These are phyloP conservation scores for Halyomorpha halys DNA, from an alignment of 1,140 invertebrate genomes.

Conservation along the genomic window DNA sequence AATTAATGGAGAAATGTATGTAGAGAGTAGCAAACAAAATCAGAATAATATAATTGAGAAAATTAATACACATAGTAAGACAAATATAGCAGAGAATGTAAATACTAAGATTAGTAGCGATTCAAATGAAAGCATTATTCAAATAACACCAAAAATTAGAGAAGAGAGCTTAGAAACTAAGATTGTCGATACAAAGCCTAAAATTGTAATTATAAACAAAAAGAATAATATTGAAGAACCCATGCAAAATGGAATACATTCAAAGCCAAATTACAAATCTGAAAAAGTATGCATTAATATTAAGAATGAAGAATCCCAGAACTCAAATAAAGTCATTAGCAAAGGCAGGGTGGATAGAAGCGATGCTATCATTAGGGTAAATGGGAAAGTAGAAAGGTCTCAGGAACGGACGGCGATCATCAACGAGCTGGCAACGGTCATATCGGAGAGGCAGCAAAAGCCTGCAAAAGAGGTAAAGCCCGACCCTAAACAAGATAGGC, in stretches of 20 bases:
- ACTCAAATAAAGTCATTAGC: background rate
- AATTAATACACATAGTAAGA: no score
- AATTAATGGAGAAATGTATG: no score
- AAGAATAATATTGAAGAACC: conserved; percentile 14
- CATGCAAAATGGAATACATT: background rate
- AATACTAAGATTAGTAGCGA: no score
- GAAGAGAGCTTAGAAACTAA: no score
- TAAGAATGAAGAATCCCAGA: background rate
- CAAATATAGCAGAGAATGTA: no score
- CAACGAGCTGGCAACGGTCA: conserved; percentile 16
- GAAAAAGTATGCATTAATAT: background rate
- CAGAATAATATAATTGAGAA: no score
- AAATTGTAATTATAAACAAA: background rate
- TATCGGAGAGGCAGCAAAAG: background rate
- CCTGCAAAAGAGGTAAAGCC: conserved; percentile 5
- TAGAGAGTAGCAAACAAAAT: no score
- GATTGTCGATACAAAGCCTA: no score
- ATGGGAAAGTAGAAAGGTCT: conserved; percentile 4
- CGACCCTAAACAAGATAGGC: background rate
- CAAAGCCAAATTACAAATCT: background rate
- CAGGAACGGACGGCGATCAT: conserved; percentile 12
- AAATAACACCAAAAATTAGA: no score
- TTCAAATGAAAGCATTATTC: no score
- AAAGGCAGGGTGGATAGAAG: conserved; percentile 14
- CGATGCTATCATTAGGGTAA: conserved; percentile 2